Evolutionary conservation across 2,797 vertebrate species (phyloP).

Genomic region (Jordanella pulchra): DNA sequence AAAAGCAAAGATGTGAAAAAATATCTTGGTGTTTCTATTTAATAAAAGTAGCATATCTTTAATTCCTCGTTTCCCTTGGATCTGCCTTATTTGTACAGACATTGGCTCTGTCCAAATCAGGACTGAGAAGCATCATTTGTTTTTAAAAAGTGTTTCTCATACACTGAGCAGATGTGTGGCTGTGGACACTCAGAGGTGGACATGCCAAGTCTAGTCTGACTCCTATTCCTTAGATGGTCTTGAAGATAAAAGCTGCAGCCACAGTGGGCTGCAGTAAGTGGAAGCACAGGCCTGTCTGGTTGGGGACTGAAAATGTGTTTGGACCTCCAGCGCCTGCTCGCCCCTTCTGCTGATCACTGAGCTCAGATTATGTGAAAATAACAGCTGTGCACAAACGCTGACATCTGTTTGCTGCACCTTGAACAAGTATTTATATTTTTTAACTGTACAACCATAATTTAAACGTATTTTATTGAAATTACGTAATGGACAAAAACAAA

Average conservation of each 20-base stretch:
- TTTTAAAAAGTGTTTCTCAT: conserved; percentile 54
- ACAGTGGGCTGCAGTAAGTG: conserved; percentile 40
- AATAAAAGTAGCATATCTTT: conserved; percentile 1
- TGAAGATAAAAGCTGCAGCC: conserved; percentile 60
- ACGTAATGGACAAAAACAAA: not conserved
- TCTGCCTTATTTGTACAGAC: conserved; percentile 23
- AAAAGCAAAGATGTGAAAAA: not conserved
- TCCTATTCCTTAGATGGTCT: conserved; percentile 82
- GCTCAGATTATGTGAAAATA: conserved; percentile 9
- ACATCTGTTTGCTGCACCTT: not conserved
- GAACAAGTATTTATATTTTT: not conserved
- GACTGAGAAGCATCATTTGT: conserved; percentile 27
- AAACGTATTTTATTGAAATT: not conserved
- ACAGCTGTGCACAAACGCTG: conserved; percentile 9
- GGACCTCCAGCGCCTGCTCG: conserved; percentile 33
- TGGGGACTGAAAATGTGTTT: conserved; percentile 54
- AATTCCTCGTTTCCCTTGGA: conserved; percentile 4
- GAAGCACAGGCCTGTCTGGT: conserved; percentile 40
- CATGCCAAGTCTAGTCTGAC: conserved; percentile 67
- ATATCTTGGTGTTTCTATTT: not conserved
- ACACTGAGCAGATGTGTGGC: conserved; percentile 64
- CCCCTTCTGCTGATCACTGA: conserved; percentile 16
- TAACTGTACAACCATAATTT: not conserved
- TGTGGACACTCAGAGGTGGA: conserved; percentile 56
- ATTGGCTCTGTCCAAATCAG: conserved; percentile 27